Percentiles rank a stretch among this genome's conserved stretches.
These are phyloP conservation scores for Melanaphis sacchari DNA, from an alignment of 1,140 invertebrate genomes.

Conservation along the genomic window DNA sequence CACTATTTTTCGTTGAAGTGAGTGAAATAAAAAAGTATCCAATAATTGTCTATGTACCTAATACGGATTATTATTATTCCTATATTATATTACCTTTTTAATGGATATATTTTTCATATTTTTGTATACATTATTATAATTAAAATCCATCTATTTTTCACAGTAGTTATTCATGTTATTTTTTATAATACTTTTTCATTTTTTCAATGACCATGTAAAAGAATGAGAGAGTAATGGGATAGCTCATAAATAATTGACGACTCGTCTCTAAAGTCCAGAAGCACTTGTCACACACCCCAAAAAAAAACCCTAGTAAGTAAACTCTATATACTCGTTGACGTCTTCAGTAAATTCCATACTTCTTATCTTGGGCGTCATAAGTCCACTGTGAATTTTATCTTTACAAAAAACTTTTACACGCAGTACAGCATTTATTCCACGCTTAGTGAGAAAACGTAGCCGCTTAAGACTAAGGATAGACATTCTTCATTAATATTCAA, in stretches of 20 bases:
- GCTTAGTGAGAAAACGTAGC: constrained; percentile 30
- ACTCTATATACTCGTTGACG: not conserved
- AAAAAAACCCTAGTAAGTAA: constrained; percentile 18
- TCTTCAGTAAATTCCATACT: constrained; percentile 32
- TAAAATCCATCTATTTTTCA: not conserved
- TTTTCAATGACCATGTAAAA: not conserved
- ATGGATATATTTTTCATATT: not conserved
- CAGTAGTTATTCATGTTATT: not conserved
- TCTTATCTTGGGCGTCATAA: constrained; percentile 39
- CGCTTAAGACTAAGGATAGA: not conserved
- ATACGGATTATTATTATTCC: not conserved
- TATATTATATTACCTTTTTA: not conserved
- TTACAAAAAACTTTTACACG: not conserved
- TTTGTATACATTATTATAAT: not conserved
- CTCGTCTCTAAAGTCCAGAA: not conserved
- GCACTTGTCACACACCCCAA: not conserved
- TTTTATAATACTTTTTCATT: not conserved
- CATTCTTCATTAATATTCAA: constrained; percentile 48
- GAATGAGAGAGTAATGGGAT: not conserved
- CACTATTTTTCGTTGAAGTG: not conserved
- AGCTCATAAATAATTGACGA: constrained; percentile 53
- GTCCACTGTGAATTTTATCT: constrained; percentile 36
- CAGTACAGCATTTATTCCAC: constrained; percentile 5
- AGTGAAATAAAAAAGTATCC: not conserved
- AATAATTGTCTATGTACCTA: not conserved